A percentile compares a stretch with the other conserved stretches of the same genome.
These are phyloP conservation scores for Teinopalpus imperialis DNA, from an alignment of 2,888 invertebrate species.

Conservation along the genomic window DNA sequence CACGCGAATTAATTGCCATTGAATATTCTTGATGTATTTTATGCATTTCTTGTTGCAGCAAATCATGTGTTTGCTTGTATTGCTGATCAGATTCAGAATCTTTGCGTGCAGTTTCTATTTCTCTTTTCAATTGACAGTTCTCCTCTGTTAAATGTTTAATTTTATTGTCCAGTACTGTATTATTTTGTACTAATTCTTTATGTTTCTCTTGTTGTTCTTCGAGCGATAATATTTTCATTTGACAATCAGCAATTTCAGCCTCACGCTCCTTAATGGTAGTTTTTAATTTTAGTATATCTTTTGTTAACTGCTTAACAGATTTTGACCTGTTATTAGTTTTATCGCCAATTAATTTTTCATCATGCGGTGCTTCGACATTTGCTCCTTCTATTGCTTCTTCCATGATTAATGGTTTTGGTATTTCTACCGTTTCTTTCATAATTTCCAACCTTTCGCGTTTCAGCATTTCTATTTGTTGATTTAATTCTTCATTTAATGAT, in stretches of 20 bases:
- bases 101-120: slow-evolving; percentile 50
- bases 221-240: slow-evolving; percentile 75
- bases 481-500: slow-evolving; percentile 57
- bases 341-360: slow-evolving; percentile 60
- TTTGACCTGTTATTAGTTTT: slow-evolving; percentile 64
- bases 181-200: slow-evolving; percentile 54
- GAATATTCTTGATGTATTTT: slow-evolving; percentile 63
- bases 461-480: slow-evolving; percentile 66
- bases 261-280: slow-evolving; percentile 77
- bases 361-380: slow-evolving; percentile 53
- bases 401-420: slow-evolving; percentile 49
- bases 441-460: slow-evolving; percentile 68
- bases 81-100: slow-evolving; percentile 53
- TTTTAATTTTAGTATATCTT: slow-evolving; percentile 76
- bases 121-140: slow-evolving; percentile 62
- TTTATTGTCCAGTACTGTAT: slow-evolving; percentile 59
- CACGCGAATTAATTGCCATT: slow-evolving; percentile 57
- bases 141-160: slow-evolving; percentile 65
- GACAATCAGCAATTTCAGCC: slow-evolving; percentile 73
- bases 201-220: slow-evolving; percentile 76
- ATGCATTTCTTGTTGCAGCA: slow-evolving; percentile 57
- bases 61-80: slow-evolving; percentile 50
- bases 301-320: slow-evolving; percentile 73
- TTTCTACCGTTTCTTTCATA: slow-evolving; percentile 65
- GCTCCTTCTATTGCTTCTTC: slow-evolving; percentile 56